phyloP scores from a whole-genome alignment of 2,888 invertebrate species.

The Drosophila pseudotakahashii region DNA sequence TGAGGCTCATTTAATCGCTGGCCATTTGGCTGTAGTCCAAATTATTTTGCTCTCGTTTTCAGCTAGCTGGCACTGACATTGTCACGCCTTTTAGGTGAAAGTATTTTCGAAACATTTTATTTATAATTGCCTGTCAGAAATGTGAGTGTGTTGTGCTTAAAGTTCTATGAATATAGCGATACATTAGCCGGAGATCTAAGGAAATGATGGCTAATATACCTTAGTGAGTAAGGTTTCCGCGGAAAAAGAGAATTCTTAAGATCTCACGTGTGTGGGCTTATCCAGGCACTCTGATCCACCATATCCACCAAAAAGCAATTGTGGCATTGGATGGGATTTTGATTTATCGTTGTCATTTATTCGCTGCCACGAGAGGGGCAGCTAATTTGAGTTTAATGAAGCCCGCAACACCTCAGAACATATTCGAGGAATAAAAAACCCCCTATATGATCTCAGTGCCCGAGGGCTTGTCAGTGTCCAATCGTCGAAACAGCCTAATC shows the following conservation, averaged over 20 bases:
- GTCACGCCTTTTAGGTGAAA: conserved; percentile 62
- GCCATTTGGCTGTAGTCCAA: conserved; percentile 66
- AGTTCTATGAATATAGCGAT: conserved; percentile 13
- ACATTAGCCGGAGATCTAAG: conserved; percentile 40
- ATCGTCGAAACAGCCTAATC: conserved; percentile 57
- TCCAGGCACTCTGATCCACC: conserved; percentile 55
- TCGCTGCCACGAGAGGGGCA: conserved; percentile 30
- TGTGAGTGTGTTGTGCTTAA: conserved; percentile 25
- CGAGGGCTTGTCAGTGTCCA: conserved; percentile 55
- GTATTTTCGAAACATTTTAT: conserved; percentile 63
- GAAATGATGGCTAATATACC: conserved; percentile 6
- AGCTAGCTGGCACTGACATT: conserved; percentile 70
- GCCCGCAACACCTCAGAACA: conserved; percentile 35
- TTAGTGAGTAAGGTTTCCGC: conserved; percentile 15
- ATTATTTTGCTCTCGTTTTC: conserved; percentile 75
- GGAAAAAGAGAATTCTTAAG: conserved; percentile 17
- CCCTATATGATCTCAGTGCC: not conserved
- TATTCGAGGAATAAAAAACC: not conserved
- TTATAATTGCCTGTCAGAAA: conserved; percentile 68
- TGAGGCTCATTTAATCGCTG: conserved; percentile 56
- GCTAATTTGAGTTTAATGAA: conserved; percentile 65
- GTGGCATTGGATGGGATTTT: conserved; percentile 44
- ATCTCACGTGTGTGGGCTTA: conserved; percentile 44
- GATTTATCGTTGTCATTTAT: conserved; percentile 65
- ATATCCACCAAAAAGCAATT: conserved; percentile 35